A percentile compares a stretch with the other conserved stretches of the same genome.
Evolutionary conservation across 2,797 vertebrate genomes (phyloP).

Genomic region (Nyctalus aviator): DNA sequence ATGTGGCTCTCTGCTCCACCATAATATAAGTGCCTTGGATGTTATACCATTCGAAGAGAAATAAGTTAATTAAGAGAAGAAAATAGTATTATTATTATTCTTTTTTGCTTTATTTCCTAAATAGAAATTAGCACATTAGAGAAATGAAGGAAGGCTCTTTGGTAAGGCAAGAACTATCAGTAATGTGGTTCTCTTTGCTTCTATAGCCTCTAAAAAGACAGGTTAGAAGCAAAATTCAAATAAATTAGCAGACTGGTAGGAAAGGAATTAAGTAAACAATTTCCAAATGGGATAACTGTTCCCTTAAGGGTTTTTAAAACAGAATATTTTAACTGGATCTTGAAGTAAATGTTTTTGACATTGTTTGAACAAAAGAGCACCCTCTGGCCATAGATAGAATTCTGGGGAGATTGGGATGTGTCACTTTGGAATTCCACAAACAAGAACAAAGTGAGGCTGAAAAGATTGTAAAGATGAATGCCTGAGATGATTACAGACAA

Average conservation of each 20-base stretch:
- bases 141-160: not conserved
- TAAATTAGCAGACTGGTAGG: not conserved
- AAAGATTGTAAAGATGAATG: slow-evolving; percentile 62
- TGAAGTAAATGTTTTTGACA: slow-evolving; percentile 72
- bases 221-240: not conserved
- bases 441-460: slow-evolving; percentile 2
- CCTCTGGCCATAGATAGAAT: not conserved
- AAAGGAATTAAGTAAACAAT: slow-evolving; percentile 67
- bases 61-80: not conserved
- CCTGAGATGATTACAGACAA: slow-evolving; percentile 2
- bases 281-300: slow-evolving; percentile 64
- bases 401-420: slow-evolving; percentile 22
- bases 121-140: not conserved
- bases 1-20: not conserved
- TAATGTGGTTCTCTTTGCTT: not conserved
- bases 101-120: not conserved
- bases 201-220: not conserved
- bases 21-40: not conserved
- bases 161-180: not conserved
- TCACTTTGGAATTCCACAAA: slow-evolving; percentile 72
- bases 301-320: slow-evolving; percentile 63
- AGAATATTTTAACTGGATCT: slow-evolving; percentile 70
- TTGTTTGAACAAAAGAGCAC: slow-evolving; percentile 63
- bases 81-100: not conserved
- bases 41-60: not conserved